Evolutionary conservation across 2,888 invertebrate genomes (phyloP).

Genomic region (Choreutis nemorana): DNA sequence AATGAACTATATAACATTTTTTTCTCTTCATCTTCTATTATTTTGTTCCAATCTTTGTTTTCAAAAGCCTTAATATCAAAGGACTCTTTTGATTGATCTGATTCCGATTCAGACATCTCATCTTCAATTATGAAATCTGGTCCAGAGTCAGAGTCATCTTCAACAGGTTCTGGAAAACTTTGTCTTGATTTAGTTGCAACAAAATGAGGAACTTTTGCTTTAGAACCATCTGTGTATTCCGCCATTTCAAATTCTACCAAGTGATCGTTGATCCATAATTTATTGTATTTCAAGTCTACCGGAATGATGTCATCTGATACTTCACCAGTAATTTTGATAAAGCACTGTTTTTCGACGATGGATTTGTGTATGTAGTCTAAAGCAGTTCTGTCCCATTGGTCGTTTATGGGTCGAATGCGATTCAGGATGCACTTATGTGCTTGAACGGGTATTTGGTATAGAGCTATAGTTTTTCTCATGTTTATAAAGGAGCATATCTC

Average conservation of each 20-base stretch:
- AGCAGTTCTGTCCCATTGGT: constrained; percentile 54
- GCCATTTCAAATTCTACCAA: constrained; percentile 54
- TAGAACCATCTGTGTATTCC: constrained; percentile 34
- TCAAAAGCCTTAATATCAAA: constrained; percentile 20
- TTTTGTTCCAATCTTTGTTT: constrained; percentile 33
- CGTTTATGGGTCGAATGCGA: constrained; percentile 30
- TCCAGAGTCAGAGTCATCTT: constrained; percentile 25
- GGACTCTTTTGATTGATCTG: constrained; percentile 23
- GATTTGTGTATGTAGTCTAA: constrained; percentile 70
- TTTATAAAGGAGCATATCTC: constrained; percentile 68
- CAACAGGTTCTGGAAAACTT: constrained; percentile 9
- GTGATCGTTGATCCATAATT: constrained; percentile 50
- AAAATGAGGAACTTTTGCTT: constrained; percentile 28
- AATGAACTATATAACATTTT: constrained; percentile 16
- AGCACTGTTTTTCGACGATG: constrained; percentile 66
- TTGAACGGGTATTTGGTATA: constrained; percentile 72
- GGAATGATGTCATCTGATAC: constrained; percentile 30
- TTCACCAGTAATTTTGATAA: constrained; percentile 46
- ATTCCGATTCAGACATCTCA: constrained; percentile 15
- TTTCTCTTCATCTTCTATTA: constrained; percentile 30
- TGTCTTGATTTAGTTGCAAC: constrained; percentile 13
- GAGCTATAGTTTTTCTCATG: constrained; percentile 69
- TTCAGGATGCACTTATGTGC: constrained; percentile 67
- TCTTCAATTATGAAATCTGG: constrained; percentile 40
- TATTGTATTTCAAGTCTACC: constrained; percentile 39